Conservation (phyloP, 1,140 invertebrate genomes). For the Bradynema listronoti region DNA sequence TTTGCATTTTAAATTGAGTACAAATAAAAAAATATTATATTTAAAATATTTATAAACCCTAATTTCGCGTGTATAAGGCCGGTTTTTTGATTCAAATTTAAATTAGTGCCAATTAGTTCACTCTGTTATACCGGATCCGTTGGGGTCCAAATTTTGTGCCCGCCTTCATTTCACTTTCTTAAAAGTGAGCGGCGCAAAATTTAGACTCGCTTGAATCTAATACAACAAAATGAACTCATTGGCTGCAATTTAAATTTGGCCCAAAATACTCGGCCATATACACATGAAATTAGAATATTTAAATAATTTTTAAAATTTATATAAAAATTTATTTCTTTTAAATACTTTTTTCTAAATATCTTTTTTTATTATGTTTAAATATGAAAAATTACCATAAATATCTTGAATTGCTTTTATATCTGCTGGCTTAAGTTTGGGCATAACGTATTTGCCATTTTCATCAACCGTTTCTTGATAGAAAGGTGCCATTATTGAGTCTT, state of each 20-base stretch:
- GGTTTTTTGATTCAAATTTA: not conserved
- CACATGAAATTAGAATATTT: not conserved
- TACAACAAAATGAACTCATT: not conserved
- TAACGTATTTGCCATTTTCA: slow-evolving; percentile 27
- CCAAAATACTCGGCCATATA: not conserved
- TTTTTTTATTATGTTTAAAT: slow-evolving; percentile 18
- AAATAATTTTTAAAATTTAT: slow-evolving; percentile 7
- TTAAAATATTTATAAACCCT: not conserved
- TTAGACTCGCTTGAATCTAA: not conserved
- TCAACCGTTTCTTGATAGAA: slow-evolving; percentile 50
- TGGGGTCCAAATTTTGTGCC: not conserved
- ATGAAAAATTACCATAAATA: slow-evolving; percentile 27
- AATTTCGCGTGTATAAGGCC: not conserved
- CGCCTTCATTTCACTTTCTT: not conserved
- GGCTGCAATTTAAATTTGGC: not conserved
- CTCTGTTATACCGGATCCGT: not conserved
- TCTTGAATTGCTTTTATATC: slow-evolving; percentile 35
- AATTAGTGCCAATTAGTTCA: not conserved
- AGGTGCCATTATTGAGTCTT: slow-evolving; percentile 55
- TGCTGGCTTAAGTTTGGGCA: slow-evolving; percentile 30
- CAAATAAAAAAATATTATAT: not conserved
- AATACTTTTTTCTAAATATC: no score
- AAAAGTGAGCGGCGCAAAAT: slow-evolving; percentile 20
- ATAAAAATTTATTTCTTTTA: no score
- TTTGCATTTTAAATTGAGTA: not conserved